Conservation (phyloP, 1,140 invertebrate genomes). For the Coenobita brevimanus region DNA sequence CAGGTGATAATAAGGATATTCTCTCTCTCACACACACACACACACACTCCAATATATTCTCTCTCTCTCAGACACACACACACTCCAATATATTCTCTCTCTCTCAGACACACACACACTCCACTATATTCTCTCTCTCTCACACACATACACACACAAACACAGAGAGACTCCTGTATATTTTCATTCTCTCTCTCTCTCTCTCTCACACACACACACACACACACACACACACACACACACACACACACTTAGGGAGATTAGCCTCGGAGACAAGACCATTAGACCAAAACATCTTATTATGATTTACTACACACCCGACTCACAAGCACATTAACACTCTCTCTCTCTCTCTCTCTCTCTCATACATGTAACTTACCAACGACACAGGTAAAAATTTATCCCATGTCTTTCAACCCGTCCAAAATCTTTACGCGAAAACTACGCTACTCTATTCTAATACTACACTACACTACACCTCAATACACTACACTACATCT, state of each 20-base stretch:
- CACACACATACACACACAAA: background rate
- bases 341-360: too few relatives aligned
- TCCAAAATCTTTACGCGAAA: too few relatives aligned
- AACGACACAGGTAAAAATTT: too few relatives aligned
- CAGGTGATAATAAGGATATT: background rate
- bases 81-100: background rate
- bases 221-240: constrained; percentile 14
- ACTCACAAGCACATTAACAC: too few relatives aligned
- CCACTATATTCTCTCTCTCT: background rate
- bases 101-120: constrained; percentile 7
- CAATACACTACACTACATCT: too few relatives aligned
- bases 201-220: background rate
- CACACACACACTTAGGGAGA: background rate
- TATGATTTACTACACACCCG: too few relatives aligned
- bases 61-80: background rate
- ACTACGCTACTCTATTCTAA: too few relatives aligned
- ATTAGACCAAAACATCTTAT: background rate
- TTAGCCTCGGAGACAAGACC: too few relatives aligned
- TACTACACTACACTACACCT: too few relatives aligned
- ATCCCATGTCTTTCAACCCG: too few relatives aligned
- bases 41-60: background rate
- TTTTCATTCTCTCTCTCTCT: background rate
- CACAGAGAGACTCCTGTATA: background rate
- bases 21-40: background rate
- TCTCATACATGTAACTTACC: too few relatives aligned